These are phyloP conservation scores for Amniataba percoides DNA, from an alignment of 2,797 vertebrate species.

Conservation along the genomic window DNA sequence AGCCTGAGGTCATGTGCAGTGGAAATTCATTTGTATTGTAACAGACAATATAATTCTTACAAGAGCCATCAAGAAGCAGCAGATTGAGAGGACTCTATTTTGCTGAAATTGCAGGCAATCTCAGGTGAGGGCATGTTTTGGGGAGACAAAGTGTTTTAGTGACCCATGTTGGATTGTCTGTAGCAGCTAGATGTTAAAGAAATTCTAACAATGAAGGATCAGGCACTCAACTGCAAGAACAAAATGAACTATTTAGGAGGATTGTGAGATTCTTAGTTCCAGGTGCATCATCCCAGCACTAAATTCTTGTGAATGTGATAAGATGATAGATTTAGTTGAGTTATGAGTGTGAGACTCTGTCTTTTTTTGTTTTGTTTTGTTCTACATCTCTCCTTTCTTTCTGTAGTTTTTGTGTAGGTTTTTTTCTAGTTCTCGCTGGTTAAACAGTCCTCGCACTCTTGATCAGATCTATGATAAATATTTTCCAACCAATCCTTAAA, in stretches of 20 bases:
- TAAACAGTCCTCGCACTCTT: too few relatives aligned
- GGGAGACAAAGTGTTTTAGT: not conserved
- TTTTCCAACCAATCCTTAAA: too few relatives aligned
- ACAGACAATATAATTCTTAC: slow-evolving; percentile 1
- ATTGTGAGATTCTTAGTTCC: not conserved
- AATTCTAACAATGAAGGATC: not conserved
- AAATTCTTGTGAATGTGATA: not conserved
- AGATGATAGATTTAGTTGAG: not conserved
- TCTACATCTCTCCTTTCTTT: not conserved
- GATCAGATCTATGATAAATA: too few relatives aligned
- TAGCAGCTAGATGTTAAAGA: not conserved
- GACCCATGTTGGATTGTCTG: not conserved
- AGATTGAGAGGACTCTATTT: slow-evolving; percentile 3
- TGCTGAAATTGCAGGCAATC: not conserved
- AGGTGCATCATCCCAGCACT: not conserved
- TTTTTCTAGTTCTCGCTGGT: too few relatives aligned
- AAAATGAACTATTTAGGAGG: not conserved
- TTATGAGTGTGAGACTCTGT: not conserved
- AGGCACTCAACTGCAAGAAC: slow-evolving; percentile 1
- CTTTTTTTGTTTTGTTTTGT: not conserved
- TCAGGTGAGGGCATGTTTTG: not conserved
- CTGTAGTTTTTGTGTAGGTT: too few relatives aligned
- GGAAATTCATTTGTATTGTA: slow-evolving; percentile 2
- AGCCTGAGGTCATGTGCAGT: not conserved
- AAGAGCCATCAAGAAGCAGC: not conserved